These are phyloP conservation scores for Fragum fragum DNA, from an alignment of 2,888 invertebrate species.

Conservation along the genomic window DNA sequence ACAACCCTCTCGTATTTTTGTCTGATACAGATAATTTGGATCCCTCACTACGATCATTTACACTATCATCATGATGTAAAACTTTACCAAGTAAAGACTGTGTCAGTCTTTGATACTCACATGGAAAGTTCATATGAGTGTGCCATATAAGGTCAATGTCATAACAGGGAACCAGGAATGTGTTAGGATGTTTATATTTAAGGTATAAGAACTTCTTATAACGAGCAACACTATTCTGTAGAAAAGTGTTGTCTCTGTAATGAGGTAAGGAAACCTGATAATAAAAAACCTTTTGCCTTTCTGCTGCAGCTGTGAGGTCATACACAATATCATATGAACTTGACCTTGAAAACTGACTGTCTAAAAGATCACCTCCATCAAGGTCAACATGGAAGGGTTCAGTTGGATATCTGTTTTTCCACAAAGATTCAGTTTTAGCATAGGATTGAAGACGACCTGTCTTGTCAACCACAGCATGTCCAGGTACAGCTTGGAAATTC, in stretches of 20 bases:
- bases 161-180: slow-evolving; percentile 88
- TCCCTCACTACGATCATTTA: slow-evolving; percentile 87
- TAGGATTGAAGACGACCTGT: slow-evolving; percentile 43
- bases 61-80: slow-evolving; percentile 87
- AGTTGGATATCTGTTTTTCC: slow-evolving; percentile 77
- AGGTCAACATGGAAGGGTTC: slow-evolving; percentile 75
- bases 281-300: slow-evolving; percentile 87
- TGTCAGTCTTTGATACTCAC: slow-evolving; percentile 79
- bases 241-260: slow-evolving; percentile 86
- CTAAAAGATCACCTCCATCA: slow-evolving; percentile 32
- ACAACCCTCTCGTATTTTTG: slow-evolving; percentile 86
- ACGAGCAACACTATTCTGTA: slow-evolving; percentile 84
- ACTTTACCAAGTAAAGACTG: slow-evolving; percentile 75
- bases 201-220: slow-evolving; percentile 87
- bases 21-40: slow-evolving; percentile 86
- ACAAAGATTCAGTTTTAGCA: slow-evolving; percentile 65
- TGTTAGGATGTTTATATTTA: slow-evolving; percentile 85
- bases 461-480: slow-evolving; percentile 77
- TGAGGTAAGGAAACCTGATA: slow-evolving; percentile 88
- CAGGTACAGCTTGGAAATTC: slow-evolving; percentile 77
- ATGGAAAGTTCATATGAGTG: slow-evolving; percentile 87
- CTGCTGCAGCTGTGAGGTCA: slow-evolving; percentile 86
- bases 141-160: slow-evolving; percentile 88
- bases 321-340: slow-evolving; percentile 76
- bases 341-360: slow-evolving; percentile 17